A percentile compares a stretch with the other conserved stretches of the same genome.
Conservation (phyloP, 1,140 invertebrate genomes). For the Anoplophora glabripennis region DNA sequence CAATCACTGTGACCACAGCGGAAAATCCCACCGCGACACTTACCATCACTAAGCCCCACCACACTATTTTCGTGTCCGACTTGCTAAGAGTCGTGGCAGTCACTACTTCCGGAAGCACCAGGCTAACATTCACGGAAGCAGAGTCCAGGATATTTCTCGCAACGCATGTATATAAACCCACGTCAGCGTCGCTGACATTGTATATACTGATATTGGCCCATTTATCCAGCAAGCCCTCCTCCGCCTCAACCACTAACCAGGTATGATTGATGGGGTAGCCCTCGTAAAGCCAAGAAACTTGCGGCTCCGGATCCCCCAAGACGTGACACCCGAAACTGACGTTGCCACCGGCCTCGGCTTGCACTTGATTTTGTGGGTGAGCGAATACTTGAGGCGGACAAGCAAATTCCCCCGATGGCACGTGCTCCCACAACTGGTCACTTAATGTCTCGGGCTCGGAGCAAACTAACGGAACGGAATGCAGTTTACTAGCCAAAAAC, state of each 20-base stretch:
- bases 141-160: constrained; percentile 72
- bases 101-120: constrained; percentile 69
- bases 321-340: constrained; percentile 77
- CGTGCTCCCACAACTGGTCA: constrained; percentile 64
- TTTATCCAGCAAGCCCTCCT: constrained; percentile 52
- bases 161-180: constrained; percentile 77
- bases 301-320: constrained; percentile 77
- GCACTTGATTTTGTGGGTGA: constrained; percentile 48
- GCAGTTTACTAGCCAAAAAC: constrained; percentile 69
- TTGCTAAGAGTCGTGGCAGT: constrained; percentile 62
- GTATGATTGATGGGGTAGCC: constrained; percentile 58
- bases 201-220: constrained; percentile 73
- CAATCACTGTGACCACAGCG: constrained; percentile 53
- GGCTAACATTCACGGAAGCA: constrained; percentile 65
- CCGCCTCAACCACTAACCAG: constrained; percentile 49
- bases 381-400: constrained; percentile 64
- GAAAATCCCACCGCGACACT: constrained; percentile 52
- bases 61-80: constrained; percentile 58
- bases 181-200: constrained; percentile 72
- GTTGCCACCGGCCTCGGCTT: constrained; percentile 70
- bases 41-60: constrained; percentile 57
- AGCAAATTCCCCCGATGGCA: constrained; percentile 67
- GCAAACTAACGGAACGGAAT: constrained; percentile 64
- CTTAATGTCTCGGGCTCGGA: constrained; percentile 58
- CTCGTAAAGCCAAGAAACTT: constrained; percentile 79